Percentiles rank a stretch among this genome's conserved stretches.
Evolutionary conservation across 1,140 invertebrate genomes (phyloP).

Genomic region (Pissodes strobi): DNA sequence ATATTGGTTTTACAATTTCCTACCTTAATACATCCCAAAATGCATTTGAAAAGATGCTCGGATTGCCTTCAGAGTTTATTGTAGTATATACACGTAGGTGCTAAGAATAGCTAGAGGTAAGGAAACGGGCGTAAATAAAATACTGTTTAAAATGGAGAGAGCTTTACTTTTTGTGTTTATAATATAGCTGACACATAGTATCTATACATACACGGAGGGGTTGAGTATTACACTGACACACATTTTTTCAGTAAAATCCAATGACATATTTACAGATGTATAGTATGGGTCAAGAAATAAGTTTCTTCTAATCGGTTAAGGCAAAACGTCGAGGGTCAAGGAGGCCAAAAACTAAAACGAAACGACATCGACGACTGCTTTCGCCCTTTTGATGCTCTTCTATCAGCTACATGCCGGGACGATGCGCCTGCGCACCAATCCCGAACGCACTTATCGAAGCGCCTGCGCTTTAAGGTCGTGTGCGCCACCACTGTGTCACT

Average conservation of each 20-base stretch:
- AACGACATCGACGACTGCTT: conserved; percentile 29
- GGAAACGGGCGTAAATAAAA: too few species aligned
- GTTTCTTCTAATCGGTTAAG: conserved; percentile 50
- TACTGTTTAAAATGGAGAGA: conserved; percentile 54
- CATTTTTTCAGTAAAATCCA: conserved; percentile 36
- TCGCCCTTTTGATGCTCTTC: conserved; percentile 16
- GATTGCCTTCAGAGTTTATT: too few species aligned
- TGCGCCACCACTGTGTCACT: conserved; percentile 79
- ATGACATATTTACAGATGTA: conserved; percentile 56
- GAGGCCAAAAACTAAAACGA: conserved; percentile 26
- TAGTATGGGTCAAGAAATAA: conserved; percentile 39
- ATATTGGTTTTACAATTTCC: too few species aligned
- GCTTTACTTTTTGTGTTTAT: conserved; percentile 53
- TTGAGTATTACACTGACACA: conserved; percentile 57
- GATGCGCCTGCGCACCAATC: conserved; percentile 29
- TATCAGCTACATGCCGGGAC: conserved; percentile 28
- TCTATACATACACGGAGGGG: conserved; percentile 55
- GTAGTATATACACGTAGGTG: too few species aligned
- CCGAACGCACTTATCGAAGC: conserved; percentile 47
- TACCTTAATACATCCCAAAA: too few species aligned
- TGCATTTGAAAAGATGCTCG: too few species aligned
- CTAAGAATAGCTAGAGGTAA: too few species aligned
- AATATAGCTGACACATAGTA: conserved; percentile 57
- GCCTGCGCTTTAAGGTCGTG: conserved; percentile 64
- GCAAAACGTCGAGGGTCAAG: conserved; percentile 44